These are phyloP conservation scores for Diacarnus erythraeanus DNA, from an alignment of 37 sponge, comb jelly and placozoan species.

Conservation along the genomic window DNA sequence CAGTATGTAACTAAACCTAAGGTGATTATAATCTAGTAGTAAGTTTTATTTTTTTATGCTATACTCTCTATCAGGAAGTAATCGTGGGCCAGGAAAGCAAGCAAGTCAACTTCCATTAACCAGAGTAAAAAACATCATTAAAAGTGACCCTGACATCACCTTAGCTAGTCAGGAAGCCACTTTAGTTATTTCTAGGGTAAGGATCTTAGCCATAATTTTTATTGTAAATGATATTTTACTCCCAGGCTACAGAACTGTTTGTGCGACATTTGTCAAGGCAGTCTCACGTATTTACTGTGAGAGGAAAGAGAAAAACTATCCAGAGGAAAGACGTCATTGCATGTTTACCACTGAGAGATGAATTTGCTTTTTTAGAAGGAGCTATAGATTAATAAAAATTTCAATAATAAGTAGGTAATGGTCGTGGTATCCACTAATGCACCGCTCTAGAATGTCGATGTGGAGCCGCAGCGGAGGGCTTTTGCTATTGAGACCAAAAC, in stretches of 20 bases:
- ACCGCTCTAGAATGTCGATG: no score
- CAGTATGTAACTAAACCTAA: no score
- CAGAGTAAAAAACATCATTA: slow-evolving; percentile 69
- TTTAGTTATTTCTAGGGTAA: slow-evolving; percentile 61
- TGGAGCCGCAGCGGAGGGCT: no score
- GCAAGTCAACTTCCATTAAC: slow-evolving; percentile 52
- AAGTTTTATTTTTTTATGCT: no score
- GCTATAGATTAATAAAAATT: slow-evolving; percentile 19
- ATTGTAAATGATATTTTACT: background rate
- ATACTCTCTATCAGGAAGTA: background rate
- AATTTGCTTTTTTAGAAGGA: slow-evolving; percentile 62
- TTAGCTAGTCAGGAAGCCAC: slow-evolving; percentile 64
- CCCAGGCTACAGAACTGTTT: slow-evolving; percentile 65
- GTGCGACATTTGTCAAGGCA: slow-evolving; percentile 36
- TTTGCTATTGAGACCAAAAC: no score
- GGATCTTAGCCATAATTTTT: background rate
- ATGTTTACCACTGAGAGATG: slow-evolving; percentile 42
- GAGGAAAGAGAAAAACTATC: slow-evolving; percentile 67
- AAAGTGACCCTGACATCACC: slow-evolving; percentile 65
- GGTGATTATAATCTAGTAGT: no score
- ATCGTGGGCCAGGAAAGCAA: background rate
- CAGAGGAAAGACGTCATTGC: slow-evolving; percentile 63
- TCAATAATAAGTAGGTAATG: background rate
- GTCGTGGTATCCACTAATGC: no score
- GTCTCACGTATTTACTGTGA: slow-evolving; percentile 39